A percentile compares a stretch with the other conserved stretches of the same genome.
Evolutionary conservation across 92 coral and sea anemone genomes (phyloP).

Genomic region (Phenganax subtilis): DNA sequence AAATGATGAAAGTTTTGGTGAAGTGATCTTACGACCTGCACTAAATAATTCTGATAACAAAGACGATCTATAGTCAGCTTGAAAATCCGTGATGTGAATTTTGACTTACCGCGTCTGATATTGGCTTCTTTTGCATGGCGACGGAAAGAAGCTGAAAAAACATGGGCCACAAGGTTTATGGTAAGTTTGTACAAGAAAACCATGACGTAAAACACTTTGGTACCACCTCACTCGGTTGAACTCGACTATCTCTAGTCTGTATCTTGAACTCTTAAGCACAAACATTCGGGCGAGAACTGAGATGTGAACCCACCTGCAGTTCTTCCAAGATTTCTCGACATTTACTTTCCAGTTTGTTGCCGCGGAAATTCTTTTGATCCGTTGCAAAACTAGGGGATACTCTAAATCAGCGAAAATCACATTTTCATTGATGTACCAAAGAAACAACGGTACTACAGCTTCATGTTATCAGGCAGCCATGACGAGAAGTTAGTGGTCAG

Average conservation of each 20-base stretch:
- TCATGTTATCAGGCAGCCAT: background rate
- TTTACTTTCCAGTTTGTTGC: conserved; percentile 31
- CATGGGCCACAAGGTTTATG: background rate
- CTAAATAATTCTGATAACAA: no score
- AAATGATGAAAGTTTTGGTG: no score
- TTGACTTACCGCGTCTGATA: conserved; percentile 24
- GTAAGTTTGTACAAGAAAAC: background rate
- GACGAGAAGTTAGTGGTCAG: background rate
- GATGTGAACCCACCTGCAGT: conserved; percentile 17
- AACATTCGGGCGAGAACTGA: background rate
- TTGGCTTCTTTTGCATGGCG: conserved; percentile 22
- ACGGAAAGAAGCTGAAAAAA: conserved; percentile 20
- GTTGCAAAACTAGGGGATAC: conserved; percentile 16
- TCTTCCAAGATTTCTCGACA: conserved; percentile 34
- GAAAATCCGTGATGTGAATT: background rate
- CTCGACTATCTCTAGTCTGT: background rate
- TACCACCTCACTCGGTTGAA: background rate
- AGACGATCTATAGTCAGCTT: no score
- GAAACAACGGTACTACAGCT: background rate
- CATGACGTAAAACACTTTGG: background rate
- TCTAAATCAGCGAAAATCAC: background rate
- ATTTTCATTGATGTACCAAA: background rate
- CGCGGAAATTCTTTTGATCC: background rate
- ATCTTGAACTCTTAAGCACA: no score
- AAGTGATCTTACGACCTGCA: no score